Base-by-base conservation (phyloP, 2,113 vertebrate species). In the Peromyscus californicus region DNA sequence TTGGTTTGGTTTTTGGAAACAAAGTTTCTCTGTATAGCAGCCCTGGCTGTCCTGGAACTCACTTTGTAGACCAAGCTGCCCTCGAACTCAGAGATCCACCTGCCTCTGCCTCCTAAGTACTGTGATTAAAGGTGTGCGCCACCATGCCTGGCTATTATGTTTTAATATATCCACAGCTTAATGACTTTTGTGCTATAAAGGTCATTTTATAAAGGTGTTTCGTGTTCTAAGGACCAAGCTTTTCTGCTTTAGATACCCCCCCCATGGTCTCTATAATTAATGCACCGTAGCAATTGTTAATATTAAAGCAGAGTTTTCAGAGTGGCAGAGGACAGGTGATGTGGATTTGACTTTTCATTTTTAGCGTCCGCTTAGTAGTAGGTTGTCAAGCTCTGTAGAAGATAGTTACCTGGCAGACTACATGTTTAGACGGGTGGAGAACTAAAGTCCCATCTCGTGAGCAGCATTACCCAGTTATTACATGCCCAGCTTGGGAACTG, bases 141-240 rank as follows among this genome's bases (percentile, higher is more conserved):
- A 24, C n/a, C 74, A 75, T 78, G 45, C 42, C 42, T 84, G 63
- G n/a, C 84, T 88, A 91, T 78, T n/a, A 83, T 75, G 19, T 83
- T 96, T 96, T 97, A 89, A n/a, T 88, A 70, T n/a, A 59, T 13
- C 87, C 26, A 72, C 89, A 61, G 42, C 36, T 93, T 89, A 61
- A 69, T 93, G 39, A 86, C 57, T 39, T 80, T 5, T 33, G 6
- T 39, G 29, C 39, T 79, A 36, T 65, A 42, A 91, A 57, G 31
- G 17, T 51, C n/a, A n/a, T n/a, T n/a, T n/a, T 79, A 36, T 65
- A 42, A 91, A 57, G 31, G 17, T 51, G 59, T 63, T 91, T 92
- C 5, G 13, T 90, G 51, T 51, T 87, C 69, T 95, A 67, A 94
- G 51, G 42, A 70, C 31, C 63, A 16, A 85, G 26, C 15, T 9